Percentiles rank a stretch among this genome's conserved stretches.
These are phyloP conservation scores for Zophobas atratus DNA, from an alignment of 1,140 invertebrate species.

Conservation along the genomic window DNA sequence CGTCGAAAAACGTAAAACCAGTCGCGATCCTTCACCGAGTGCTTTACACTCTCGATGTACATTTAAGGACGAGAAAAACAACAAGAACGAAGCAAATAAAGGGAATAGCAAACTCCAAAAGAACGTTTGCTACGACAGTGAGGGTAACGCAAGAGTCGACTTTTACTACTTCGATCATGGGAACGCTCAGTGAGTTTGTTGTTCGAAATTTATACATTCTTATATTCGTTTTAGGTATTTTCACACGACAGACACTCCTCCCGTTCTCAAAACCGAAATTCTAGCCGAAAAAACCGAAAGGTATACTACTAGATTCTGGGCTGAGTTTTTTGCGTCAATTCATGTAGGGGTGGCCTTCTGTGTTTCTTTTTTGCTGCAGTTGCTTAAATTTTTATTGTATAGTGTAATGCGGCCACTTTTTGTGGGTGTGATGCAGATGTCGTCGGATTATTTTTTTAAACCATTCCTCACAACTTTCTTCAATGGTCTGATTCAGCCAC, in stretches of 20 bases:
- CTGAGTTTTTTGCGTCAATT: conserved; percentile 76
- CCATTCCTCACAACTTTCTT: conserved; percentile 76
- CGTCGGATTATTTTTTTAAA: conserved; percentile 79
- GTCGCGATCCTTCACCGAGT: conserved; percentile 14
- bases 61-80: conserved; percentile 7
- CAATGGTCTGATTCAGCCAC: conserved; percentile 77
- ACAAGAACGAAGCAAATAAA: conserved; percentile 7
- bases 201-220: not conserved
- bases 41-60: not conserved
- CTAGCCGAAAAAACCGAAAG: conserved; percentile 73
- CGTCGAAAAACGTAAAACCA: conserved; percentile 37
- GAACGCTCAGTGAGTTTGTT: conserved; percentile 70
- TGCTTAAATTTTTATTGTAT: conserved; percentile 63
- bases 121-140: conserved; percentile 49
- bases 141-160: conserved; percentile 70
- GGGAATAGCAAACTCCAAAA: conserved; percentile 45
- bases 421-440: conserved; percentile 74
- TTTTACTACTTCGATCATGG: conserved; percentile 81
- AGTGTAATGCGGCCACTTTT: conserved; percentile 69
- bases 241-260: conserved; percentile 74
- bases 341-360: conserved; percentile 75
- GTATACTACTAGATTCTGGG: conserved; percentile 76
- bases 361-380: conserved; percentile 75
- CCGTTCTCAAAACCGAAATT: conserved; percentile 71
- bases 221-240: conserved; percentile 67